These are phyloP conservation scores for Hypotaenidia okinawae DNA, from an alignment of 2,797 vertebrate species.

Conservation along the genomic window DNA sequence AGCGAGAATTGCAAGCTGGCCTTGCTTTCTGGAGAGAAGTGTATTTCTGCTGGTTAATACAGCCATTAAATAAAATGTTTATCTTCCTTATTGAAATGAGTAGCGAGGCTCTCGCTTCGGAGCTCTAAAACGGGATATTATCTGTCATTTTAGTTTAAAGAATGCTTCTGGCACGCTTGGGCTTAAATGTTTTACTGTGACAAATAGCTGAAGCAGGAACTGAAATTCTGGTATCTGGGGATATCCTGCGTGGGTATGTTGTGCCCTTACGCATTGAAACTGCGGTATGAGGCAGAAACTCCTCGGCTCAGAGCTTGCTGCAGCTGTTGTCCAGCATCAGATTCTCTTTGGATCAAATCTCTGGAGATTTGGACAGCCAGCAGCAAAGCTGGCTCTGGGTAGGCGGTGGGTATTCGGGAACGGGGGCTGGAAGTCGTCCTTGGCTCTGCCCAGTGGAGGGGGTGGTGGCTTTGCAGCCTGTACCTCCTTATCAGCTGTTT, in stretches of 20 bases:
- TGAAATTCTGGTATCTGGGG: background rate
- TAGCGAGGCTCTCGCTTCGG: background rate
- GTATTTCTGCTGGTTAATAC: background rate
- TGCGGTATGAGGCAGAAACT: background rate
- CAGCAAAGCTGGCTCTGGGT: fast-evolving
- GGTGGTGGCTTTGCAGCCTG: background rate
- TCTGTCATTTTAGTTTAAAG: constrained; percentile 23
- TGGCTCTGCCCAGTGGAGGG: background rate
- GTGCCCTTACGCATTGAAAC: background rate
- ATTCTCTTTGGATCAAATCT: background rate
- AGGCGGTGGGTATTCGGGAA: background rate
- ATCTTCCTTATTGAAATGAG: constrained; percentile 30
- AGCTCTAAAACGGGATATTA: background rate
- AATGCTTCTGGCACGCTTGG: background rate
- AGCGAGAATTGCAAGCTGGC: background rate
- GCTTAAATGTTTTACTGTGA: background rate
- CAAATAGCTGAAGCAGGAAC: background rate
- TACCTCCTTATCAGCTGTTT: background rate
- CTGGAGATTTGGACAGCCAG: background rate
- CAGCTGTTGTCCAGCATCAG: constrained; percentile 5
- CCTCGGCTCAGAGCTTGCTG: background rate
- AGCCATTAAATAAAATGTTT: constrained; percentile 9
- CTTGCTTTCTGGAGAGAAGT: background rate
- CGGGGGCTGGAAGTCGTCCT: background rate
- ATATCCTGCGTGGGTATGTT: background rate